phyloP scores from a whole-genome alignment of 2,113 vertebrate species.

The Ranitomeya variabilis region DNA sequence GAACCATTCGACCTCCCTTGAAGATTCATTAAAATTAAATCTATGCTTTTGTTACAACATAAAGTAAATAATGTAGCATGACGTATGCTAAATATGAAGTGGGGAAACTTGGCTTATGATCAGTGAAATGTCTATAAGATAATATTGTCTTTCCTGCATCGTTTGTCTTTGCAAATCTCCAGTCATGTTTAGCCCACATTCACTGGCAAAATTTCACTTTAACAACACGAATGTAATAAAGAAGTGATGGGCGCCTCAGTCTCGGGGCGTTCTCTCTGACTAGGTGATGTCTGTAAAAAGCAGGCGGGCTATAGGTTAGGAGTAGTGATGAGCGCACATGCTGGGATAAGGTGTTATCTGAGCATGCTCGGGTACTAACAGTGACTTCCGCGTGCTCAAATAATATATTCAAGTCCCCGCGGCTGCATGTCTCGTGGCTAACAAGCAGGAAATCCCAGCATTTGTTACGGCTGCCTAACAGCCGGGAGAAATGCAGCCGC shows the following conservation, averaged over 20 bases:
- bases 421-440: too few relatives aligned
- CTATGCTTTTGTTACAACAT: slow-evolving; percentile 32
- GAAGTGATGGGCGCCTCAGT: not conserved
- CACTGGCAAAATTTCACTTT: not conserved
- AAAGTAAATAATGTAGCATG: slow-evolving; percentile 30
- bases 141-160: slow-evolving; percentile 33
- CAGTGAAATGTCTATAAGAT: slow-evolving; percentile 26
- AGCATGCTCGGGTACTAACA: too few relatives aligned
- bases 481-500: too few relatives aligned
- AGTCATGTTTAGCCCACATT: slow-evolving; percentile 2
- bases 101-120: not conserved
- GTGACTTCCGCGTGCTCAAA: too few relatives aligned
- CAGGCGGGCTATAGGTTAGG: not conserved
- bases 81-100: not conserved
- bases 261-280: not conserved
- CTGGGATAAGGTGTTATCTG: too few relatives aligned
- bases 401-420: too few relatives aligned
- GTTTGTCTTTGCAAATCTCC: not conserved
- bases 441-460: too few relatives aligned
- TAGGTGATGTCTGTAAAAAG: not conserved
- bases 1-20: slow-evolving; percentile 25
- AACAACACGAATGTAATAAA: not conserved
- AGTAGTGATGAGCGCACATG: not conserved
- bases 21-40: slow-evolving; percentile 36
- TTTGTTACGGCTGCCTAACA: too few relatives aligned